Percentiles rank a stretch among this genome's conserved stretches.
Evolutionary conservation across 2,888 invertebrate genomes (phyloP).

Genomic region (Corythucha ciliata): DNA sequence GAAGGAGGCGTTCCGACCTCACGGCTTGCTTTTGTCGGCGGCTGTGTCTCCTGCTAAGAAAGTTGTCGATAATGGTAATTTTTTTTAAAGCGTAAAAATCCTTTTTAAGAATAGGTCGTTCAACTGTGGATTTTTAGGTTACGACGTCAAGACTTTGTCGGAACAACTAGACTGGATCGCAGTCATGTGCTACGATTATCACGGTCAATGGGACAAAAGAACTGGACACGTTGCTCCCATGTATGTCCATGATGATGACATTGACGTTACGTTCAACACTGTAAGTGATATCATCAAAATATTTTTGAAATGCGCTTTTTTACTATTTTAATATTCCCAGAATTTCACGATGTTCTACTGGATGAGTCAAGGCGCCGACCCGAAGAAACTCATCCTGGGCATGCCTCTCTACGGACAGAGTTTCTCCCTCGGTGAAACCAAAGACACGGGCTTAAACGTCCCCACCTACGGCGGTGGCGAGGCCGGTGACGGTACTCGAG

Average conservation of each 20-base stretch:
- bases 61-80: constrained; percentile 61
- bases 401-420: constrained; percentile 86
- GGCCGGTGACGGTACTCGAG: constrained; percentile 78
- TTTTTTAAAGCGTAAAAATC: constrained; percentile 1
- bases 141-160: constrained; percentile 67
- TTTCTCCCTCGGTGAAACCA: constrained; percentile 63
- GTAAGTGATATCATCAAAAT: constrained; percentile 43
- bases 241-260: constrained; percentile 64
- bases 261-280: constrained; percentile 67
- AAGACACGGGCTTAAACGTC: constrained; percentile 58
- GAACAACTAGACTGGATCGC: constrained; percentile 79
- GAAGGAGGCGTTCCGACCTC: constrained; percentile 58
- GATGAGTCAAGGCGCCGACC: constrained; percentile 69
- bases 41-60: constrained; percentile 78
- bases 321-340: constrained; percentile 41
- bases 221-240: constrained; percentile 86
- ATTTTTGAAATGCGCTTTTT: background rate
- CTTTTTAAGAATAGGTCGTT: too few relatives aligned
- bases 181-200: constrained; percentile 85
- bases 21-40: constrained; percentile 63
- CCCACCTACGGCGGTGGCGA: constrained; percentile 79
- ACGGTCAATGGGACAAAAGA: constrained; percentile 84
- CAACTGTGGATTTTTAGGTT: constrained; percentile 44
- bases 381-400: constrained; percentile 71
- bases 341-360: constrained; percentile 83